Base-by-base conservation (phyloP, 2,113 vertebrate genomes). In the Monopterus albus region DNA sequence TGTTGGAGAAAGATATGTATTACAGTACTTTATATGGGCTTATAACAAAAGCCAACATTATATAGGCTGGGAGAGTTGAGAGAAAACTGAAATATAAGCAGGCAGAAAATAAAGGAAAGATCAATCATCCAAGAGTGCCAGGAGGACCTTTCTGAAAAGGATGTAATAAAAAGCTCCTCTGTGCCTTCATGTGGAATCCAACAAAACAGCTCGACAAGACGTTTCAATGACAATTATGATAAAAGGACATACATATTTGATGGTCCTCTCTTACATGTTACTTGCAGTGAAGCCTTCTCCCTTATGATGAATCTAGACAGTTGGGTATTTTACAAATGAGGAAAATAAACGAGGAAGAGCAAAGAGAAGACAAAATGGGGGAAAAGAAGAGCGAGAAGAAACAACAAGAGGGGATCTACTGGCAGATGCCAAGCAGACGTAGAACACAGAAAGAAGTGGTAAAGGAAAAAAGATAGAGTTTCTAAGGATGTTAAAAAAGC, bases 191-290 rank as follows among this genome's bases (percentile, higher is more conserved):
- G 38, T 50, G 35, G 57, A 73, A 69, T 55, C 35, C 39, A 71
- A 81, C 21, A 75, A 75, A 67, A 67, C 62, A 46, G 75, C 71
- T 63, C 9, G 58, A 80, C 45, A 72, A 46, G 63, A 81, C 80
- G 63, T 83, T 87, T 75, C 74, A 80, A 78, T 5, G n/a, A 68
- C 63, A 38, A 83, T 69, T 71, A 59, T 38, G 76, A 83, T 88
- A 69, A 90, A 67, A 36, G 57, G 47, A 64, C 79, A 83, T 79
- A 72, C 72, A 87, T 87, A 87, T 86, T 89, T 87, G 67, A 86
- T 86, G 69, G 47, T 36, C 25, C 35, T 42, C 55, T 53, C 73
- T 45, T 72, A 28, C 18, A 23, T 0, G 52, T 18, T 55, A 7
- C 60, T 61, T 23, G 20, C 38, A 65, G 52, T 43, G 43, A 81